Percentiles rank a stretch among this genome's conserved stretches.
Evolutionary conservation across 2,797 vertebrate species (phyloP).

Genomic region (Sardinella longiceps): DNA sequence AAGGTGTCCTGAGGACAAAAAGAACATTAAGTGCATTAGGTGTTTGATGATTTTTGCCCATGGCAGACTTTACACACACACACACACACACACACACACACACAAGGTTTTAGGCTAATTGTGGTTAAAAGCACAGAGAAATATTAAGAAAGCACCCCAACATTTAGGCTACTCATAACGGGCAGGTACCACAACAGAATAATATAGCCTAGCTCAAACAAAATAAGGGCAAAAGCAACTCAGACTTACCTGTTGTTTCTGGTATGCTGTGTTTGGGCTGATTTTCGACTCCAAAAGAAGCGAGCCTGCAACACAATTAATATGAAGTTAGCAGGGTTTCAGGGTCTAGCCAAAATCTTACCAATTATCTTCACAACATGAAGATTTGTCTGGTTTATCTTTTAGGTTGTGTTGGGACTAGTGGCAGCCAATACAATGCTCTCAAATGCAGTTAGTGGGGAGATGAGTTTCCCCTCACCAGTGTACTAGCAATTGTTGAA

Average conservation of each 20-base stretch:
- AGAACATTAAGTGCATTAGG: too few relatives aligned
- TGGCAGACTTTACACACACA: too few relatives aligned
- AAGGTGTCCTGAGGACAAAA: conserved; percentile 85
- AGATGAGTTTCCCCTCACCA: neutral
- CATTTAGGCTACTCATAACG: neutral
- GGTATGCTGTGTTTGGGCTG: conserved; percentile 98
- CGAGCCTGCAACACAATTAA: conserved; percentile 80
- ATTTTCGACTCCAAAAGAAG: conserved; percentile 97
- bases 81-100: too few relatives aligned
- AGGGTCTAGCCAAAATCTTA: neutral
- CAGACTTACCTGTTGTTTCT: conserved; percentile 96
- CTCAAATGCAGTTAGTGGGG: too few relatives aligned
- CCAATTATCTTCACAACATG: neutral
- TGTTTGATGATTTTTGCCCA: neutral
- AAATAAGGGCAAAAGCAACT: neutral
- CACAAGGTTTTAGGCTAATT: too few relatives aligned
- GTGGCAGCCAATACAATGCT: neutral
- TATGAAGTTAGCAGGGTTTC: neutral
- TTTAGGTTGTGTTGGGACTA: neutral
- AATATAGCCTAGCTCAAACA: neutral
- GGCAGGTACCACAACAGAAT: conserved; percentile 8
- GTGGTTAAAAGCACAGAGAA: too few relatives aligned
- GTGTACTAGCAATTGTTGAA: too few relatives aligned
- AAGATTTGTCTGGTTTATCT: too few relatives aligned
- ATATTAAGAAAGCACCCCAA: neutral